Percentiles rank a stretch among this genome's conserved stretches.
Evolutionary conservation across 1,140 invertebrate genomes (phyloP).

Genomic region (Drosophila bipectinata): DNA sequence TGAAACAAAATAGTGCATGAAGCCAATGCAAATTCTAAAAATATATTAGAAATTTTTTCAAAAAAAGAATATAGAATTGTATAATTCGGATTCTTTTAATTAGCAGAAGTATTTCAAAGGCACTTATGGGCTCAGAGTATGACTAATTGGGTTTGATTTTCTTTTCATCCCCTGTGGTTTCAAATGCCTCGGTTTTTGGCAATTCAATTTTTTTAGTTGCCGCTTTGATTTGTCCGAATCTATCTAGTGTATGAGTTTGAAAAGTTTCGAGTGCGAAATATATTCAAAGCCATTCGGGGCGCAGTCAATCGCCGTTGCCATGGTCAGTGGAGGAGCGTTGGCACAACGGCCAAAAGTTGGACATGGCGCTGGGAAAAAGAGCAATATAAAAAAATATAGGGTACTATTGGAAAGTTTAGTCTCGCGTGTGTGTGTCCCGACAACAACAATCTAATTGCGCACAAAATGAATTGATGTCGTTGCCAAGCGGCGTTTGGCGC

Average conservation of each 20-base stretch:
- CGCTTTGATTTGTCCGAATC: conserved; percentile 45
- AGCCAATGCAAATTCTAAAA: conserved; percentile 17
- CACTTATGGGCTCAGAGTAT: too few relatives aligned
- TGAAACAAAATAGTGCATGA: conserved; percentile 42
- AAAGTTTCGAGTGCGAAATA: conserved; percentile 69
- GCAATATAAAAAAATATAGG: conserved; percentile 33
- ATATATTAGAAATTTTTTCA: background rate
- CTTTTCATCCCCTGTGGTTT: background rate
- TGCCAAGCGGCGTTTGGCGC: conserved; percentile 60
- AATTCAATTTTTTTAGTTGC: conserved; percentile 39
- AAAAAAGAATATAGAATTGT: background rate
- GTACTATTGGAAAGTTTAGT: conserved; percentile 52
- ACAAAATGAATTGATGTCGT: conserved; percentile 81
- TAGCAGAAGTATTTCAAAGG: background rate
- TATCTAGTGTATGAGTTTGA: conserved; percentile 37
- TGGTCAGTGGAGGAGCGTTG: conserved; percentile 34
- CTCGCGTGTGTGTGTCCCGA: conserved; percentile 27
- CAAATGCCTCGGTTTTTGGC: conserved; percentile 13
- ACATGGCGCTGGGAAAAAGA: conserved; percentile 26
- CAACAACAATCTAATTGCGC: conserved; percentile 75
- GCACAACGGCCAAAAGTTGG: conserved; percentile 69
- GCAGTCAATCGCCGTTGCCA: conserved; percentile 52
- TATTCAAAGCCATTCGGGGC: conserved; percentile 56
- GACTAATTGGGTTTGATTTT: conserved; percentile 33
- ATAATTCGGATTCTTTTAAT: background rate